Base-by-base conservation (phyloP, 2,888 invertebrate genomes). In the Pherbina coryleti region DNA sequence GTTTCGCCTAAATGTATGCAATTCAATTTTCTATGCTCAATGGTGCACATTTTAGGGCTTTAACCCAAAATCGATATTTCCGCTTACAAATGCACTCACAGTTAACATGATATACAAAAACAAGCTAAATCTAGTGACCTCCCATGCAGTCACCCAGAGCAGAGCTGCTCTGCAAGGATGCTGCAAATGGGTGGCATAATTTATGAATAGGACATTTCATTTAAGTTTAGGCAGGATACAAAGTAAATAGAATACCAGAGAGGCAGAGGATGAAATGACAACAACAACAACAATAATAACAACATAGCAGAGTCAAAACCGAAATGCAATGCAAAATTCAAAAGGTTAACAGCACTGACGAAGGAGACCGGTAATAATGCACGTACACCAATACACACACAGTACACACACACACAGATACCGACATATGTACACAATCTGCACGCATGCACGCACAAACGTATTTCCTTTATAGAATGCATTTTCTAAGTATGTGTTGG, bases 1-100 rank as follows among this genome's bases (percentile, higher is more conserved):
- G 77, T 76, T 81, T 78, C 79, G 81, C 82, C 81, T 67, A 78
- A 84, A 82, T 82, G 74, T 75, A 60, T 73, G 53, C 79, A 80
- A 80, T 76, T 80, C 67, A 80, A 79, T 80, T 77, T 80, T 76
- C 4, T 53, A 1, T 25, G n/a, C 51, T 31, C 60, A 5, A 31
- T 44, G 14, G 71, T 49, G 5, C 70, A 76, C 72, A 53, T 78
- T 78, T 74, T 71, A 75, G 74, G 71, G 62, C 55, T 55, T 37
- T 71, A 77, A 79, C 76, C 73, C 71, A 80, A 80, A 80, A 80
- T 79, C 79, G 79, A 80, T 79, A 79, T 76, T 75, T 79, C 76
- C 77, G 74, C 37, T 70, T 44, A 31, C 69, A 55, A 72, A 72
- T 76, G 67, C 60, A 62, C 51, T 62, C 11, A 60, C 60, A 28